Base-by-base conservation (phyloP, 64 coral and sea anemone genomes). In the Cladopsammia gracilis region DNA sequence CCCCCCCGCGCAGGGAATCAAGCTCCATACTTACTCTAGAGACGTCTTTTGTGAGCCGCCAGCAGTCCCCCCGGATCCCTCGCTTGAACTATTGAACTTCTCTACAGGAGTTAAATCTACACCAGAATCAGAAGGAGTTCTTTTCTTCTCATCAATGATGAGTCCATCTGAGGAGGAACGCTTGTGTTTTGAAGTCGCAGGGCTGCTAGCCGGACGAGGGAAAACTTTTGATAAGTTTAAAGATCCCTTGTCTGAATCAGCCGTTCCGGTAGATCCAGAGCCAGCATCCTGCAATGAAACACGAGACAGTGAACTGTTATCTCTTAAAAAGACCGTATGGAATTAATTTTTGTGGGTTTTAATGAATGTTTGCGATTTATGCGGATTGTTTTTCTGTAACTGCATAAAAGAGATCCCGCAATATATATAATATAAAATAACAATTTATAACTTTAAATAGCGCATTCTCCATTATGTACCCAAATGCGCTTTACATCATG, bases 131-230 rank as follows among this genome's bases (percentile, higher is more conserved):
- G 90, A 82, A 7, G 90, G 58, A 11, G 57, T 72, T 58, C 80
- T 84, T 12, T 64, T 84, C 5, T 83, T 69, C 18, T 62, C 54
- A 24, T 78, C 75, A 46, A 86, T 78, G 8, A 97, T 75, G 56
- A 94, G 88, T 45, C 92, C 84, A 60, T 97, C 95, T 43, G 95
- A 97, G 0, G 87, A 87, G 0, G 95, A 94, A 12, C 95, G 88
- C 68, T 97, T 93, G 74, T 97, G 88, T 91, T 90, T 91, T 2
- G 52, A 81, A 1, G 53, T 89, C 2, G 64, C 62, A 7, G 95
- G 95, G 48, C 95, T 96, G 47, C 92, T 91, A 10, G 95, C 95
- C 8, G 95, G 95, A 3, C 95, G 88, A 14, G 95, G 95, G 51
- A 97, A 97, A 18, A 97, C 95, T 65, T 92, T 89, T 12, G 95